Percentiles rank a stretch among this genome's conserved stretches.
phyloP scores from a whole-genome alignment of 2,888 invertebrate genomes.

The Crepidodera aurea region DNA sequence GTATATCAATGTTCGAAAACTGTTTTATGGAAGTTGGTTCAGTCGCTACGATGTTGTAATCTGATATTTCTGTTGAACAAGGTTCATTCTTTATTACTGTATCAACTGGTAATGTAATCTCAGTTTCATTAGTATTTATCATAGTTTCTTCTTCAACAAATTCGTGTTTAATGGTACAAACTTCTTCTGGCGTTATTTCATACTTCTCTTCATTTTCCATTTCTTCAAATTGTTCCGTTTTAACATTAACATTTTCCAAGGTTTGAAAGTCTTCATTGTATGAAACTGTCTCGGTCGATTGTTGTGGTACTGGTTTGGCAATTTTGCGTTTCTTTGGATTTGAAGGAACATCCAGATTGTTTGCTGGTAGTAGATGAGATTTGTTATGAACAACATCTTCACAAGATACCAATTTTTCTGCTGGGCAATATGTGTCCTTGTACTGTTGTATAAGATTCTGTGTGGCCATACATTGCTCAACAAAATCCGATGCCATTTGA shows the following conservation, averaged over 20 bases:
- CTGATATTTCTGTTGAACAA: neutral
- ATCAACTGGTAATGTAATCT: neutral
- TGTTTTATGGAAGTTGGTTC: too few relatives aligned
- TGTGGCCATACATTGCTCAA: neutral
- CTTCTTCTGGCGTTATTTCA: neutral
- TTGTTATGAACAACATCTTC: constrained; percentile 10
- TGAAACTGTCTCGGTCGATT: too few relatives aligned
- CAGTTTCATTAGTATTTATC: neutral
- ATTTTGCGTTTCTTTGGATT: neutral
- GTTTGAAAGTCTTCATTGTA: neutral
- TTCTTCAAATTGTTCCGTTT: neutral
- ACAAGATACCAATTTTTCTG: constrained; percentile 7
- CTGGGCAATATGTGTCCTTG: constrained; percentile 1
- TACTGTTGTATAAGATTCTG: constrained; percentile 11
- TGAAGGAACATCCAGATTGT: neutral
- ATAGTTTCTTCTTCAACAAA: neutral
- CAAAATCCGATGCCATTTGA: constrained; percentile 17
- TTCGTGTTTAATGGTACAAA: neutral
- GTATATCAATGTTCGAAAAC: too few relatives aligned
- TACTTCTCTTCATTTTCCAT: neutral
- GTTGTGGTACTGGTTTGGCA: neutral
- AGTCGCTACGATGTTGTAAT: neutral
- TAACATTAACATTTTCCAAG: neutral
- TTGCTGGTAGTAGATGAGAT: neutral
- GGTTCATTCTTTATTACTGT: neutral